Base-by-base conservation (phyloP, 1,140 invertebrate species). In the Drosophila serrata region DNA sequence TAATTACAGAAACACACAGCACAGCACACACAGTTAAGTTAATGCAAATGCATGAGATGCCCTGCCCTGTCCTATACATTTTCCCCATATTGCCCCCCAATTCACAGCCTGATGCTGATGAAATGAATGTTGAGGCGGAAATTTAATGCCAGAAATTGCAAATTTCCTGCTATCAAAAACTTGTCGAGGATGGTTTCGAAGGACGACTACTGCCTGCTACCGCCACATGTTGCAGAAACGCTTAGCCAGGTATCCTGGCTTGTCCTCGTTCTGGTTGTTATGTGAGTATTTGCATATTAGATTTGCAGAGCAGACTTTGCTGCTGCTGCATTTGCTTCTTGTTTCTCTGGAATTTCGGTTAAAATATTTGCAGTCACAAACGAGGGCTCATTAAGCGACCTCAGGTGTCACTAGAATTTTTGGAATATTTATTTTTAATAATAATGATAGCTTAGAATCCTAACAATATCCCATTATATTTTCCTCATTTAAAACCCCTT, bases 131-230 rank as follows among this genome's bases (percentile, higher is more conserved):
- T 58, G 45, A 40, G 63, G 58, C 82, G 82, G 82, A 86, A 82
- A 87, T 86, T 86, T 82, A 87, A 87, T 87, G 75, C 79, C 82
- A 87, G 84, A 87, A 86, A 86, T 86, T 87, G 82, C 82, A 82
- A 86, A 86, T 86, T 87, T 86, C 82, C 82, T 87, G 82, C 49
- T 87, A 86, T 86, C 82, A 86, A 68, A 85, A 82, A 79, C 75
- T 82, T 74, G 73, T 79, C 58, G 58, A 75, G 70, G 13, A 35
- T 29, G 48, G 24, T 37, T 31, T 53, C 37, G 40, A 49, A 58
- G 65, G 37, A 46, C 43, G 68, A 40, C n/a, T 46, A 15, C 6
- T 22, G 40, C 53, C 68, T 33, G 4, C 24, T 29, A n/a, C 40
- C 69, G 15, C 22, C 51, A 31, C 22, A 68, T 37, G 65, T 51